Evolutionary conservation across 2,113 vertebrate genomes (phyloP).

Genomic region (Dicerorhinus sumatrensis): DNA sequence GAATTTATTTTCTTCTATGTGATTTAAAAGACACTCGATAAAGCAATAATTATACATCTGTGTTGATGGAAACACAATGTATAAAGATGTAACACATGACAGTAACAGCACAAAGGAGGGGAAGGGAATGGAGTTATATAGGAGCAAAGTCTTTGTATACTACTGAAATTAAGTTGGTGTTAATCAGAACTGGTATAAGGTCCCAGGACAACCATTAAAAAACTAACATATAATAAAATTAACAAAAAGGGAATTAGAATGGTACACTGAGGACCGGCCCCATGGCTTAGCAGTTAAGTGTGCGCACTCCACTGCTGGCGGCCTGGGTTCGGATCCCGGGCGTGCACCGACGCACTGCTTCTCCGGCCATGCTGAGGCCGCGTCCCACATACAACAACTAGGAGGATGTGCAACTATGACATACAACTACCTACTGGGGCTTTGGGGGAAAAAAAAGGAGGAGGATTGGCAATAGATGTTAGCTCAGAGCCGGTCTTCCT

Average conservation of each 20-base stretch:
- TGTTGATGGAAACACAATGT: not conserved
- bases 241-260: not conserved
- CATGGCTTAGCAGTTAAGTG: too few relatives aligned
- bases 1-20: constrained; percentile 2
- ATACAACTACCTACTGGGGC: too few relatives aligned
- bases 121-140: not conserved
- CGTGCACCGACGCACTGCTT: too few relatives aligned
- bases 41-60: not conserved
- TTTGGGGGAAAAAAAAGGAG: too few relatives aligned
- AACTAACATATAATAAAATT: not conserved
- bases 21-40: not conserved
- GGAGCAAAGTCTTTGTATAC: not conserved
- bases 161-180: not conserved
- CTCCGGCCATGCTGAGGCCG: too few relatives aligned
- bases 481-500: too few relatives aligned
- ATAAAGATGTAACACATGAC: not conserved
- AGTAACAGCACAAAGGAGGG: not conserved
- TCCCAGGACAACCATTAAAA: not conserved
- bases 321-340: too few relatives aligned
- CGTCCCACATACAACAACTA: too few relatives aligned
- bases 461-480: too few relatives aligned
- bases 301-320: too few relatives aligned
- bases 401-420: too few relatives aligned
- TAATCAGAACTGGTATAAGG: not conserved
- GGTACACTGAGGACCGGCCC: too few relatives aligned